Evolutionary conservation across 2,888 invertebrate genomes (phyloP), one percentile per base, ranked within the genome.

Genomic region (Galerucella nymphaeae): DNA sequence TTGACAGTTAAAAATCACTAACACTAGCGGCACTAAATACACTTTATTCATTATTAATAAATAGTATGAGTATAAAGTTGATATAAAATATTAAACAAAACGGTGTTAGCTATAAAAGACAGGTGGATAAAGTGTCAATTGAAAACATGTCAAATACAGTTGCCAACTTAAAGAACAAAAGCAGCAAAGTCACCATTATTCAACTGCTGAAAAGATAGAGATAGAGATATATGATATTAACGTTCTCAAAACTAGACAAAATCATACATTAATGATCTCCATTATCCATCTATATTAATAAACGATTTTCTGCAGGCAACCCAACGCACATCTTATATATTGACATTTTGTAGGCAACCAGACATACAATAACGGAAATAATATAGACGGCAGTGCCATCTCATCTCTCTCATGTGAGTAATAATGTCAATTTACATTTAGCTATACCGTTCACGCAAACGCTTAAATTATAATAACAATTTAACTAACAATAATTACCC

Each of bases 381-480:
- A 48, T 48, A n/a, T 48, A 48, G 48, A 48, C 48, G 30, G 30
- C 30, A 48, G 48, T n/a, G n/a, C 48, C 48, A 4, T n/a, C 48
- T n/a, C 30, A 38, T 38, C 30, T 48, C 48, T n/a, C 48, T 48
- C 48, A n/a, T 48, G 48, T n/a, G 48, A 48, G 48, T n/a, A 4
- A 48, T 48, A 48, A 48, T n/a, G n/a, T 48, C 48, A 14, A 48
- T n/a, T 48, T 48, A 48, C 48, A 48, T 48, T 48, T 14, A 13
- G 5, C 5, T 48, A 48, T n/a, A 48, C 48, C 48, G n/a, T 48
- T 48, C 48, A 2, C 48, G 48, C 48, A 48, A 48, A n/a, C 48
- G 48, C n/a, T 48, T 48, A n/a, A 48, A 48, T 48, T 48, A 48
- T 48, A 48, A 48, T 48, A 48, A 48, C 48, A 48, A 48, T 48